These are phyloP conservation scores for Melolontha melolontha DNA, from an alignment of 2,888 invertebrate species.

Conservation along the genomic window DNA sequence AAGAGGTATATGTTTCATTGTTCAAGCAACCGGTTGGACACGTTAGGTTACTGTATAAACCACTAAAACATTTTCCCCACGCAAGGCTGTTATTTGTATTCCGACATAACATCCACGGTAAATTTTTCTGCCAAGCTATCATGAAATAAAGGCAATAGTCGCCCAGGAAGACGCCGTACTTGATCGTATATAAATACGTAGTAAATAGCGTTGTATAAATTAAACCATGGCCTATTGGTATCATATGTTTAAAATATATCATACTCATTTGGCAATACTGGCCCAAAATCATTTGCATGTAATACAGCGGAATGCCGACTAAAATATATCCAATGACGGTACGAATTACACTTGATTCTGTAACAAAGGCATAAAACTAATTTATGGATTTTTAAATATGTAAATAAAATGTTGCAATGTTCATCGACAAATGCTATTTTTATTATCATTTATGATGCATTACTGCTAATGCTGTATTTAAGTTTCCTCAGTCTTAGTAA, in stretches of 20 bases:
- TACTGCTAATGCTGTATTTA: no score
- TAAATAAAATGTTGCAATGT: no score
- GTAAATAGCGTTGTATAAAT: conserved; percentile 30
- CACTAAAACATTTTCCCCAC: conserved; percentile 28
- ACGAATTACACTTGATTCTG: conserved; percentile 33
- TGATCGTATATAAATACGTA: conserved; percentile 19
- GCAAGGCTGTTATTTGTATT: background rate
- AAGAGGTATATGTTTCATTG: conserved; percentile 17
- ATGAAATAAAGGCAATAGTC: conserved; percentile 38
- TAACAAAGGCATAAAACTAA: background rate
- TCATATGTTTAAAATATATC: conserved; percentile 31
- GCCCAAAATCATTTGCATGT: conserved; percentile 38
- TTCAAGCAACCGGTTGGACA: conserved; percentile 11
- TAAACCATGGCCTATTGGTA: conserved; percentile 37
- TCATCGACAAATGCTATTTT: no score
- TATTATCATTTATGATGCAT: no score
- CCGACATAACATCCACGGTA: conserved; percentile 40
- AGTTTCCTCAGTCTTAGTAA: no score
- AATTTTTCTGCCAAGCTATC: conserved; percentile 28
- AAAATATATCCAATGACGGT: conserved; percentile 26
- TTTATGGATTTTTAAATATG: no score
- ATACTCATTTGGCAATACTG: conserved; percentile 39
- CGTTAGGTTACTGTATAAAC: background rate
- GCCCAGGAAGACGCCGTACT: conserved; percentile 28
- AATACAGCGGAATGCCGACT: conserved; percentile 36